Base-by-base conservation (phyloP, 2,797 vertebrate species). In the Xenops minutus region DNA sequence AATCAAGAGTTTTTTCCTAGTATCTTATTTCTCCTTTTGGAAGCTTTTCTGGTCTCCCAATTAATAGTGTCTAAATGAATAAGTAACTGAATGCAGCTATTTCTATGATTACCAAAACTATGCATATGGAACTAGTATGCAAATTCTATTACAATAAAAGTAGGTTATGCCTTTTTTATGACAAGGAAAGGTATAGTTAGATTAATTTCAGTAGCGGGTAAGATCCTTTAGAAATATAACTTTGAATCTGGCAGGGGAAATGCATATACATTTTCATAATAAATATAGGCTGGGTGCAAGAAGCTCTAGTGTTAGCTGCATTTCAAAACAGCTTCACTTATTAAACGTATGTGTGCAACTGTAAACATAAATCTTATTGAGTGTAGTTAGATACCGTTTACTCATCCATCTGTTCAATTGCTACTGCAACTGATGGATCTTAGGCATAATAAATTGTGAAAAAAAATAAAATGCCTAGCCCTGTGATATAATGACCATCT, bases 281-380 rank as follows among this genome's bases (percentile, higher is more conserved):
- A 89, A 91, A 56, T 68, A 73, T 16, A 75, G 27, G 4, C 20
- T 46, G 51, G 17, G 21, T 54, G n/a, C 18, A 61, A 43, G 68
- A 83, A 85, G 12, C 24, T 88, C 34, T 85, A 34, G 12, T 55
- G 39, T 72, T 87, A 78, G 11, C 46, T 85, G 56, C 43, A 86
- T 89, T 92, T 87, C 63, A 91, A 75, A 95, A 58, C 37, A 83
- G 9, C 24, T 92, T 95, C 39, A 37, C 56, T 78, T 64, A 34
- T 29, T 78, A 85, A 92, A 89, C 20, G 12, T 4, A 54, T 10
- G 1, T 36, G 27, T 69, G 39, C 44, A 52, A 68, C 51, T 72
- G 32, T 71, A 88, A 85, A 77, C 15, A 41, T 71, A 83, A 80
- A 74, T 75, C 23, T 39, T 72, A 3, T 9, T 34, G 54, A 91